Conservation (phyloP, 1,140 invertebrate genomes). For the Bombus terrestris region DNA sequence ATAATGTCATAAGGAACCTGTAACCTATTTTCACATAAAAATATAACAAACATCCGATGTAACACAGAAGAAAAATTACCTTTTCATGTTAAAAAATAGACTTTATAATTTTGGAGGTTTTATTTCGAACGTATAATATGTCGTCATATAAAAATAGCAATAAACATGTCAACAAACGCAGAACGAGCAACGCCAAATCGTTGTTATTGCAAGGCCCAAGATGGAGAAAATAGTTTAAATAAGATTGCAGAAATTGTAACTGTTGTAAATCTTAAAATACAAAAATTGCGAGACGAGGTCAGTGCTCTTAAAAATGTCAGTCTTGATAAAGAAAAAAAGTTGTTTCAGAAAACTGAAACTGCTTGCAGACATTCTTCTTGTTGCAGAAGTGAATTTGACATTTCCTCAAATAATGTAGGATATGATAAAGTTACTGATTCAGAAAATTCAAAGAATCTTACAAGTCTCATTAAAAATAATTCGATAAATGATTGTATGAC, state of each 20-base stretch:
- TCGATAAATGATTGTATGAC: not conserved
- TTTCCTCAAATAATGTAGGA: not conserved
- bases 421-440: not conserved
- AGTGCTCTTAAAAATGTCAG: conserved; percentile 40
- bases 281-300: conserved; percentile 60
- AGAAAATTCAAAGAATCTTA: not conserved
- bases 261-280: conserved; percentile 52
- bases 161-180: conserved; percentile 10
- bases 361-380: too few relatives aligned
- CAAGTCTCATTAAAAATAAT: not conserved
- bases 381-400: not conserved
- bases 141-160: not conserved
- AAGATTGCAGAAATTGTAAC: conserved; percentile 41
- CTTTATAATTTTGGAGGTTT: not conserved
- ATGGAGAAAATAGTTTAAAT: conserved; percentile 42
- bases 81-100: not conserved
- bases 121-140: conserved; percentile 15
- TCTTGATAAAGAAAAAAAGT: not conserved
- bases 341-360: not conserved
- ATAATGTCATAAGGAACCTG: not conserved
- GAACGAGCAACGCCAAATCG: not conserved
- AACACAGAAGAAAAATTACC: not conserved
- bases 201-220: not conserved
- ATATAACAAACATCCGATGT: not conserved
- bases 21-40: not conserved